Percentiles rank a stretch among this genome's conserved stretches.
Conservation (phyloP, 2,888 invertebrate genomes). For the Opisthograptis luteolata region DNA sequence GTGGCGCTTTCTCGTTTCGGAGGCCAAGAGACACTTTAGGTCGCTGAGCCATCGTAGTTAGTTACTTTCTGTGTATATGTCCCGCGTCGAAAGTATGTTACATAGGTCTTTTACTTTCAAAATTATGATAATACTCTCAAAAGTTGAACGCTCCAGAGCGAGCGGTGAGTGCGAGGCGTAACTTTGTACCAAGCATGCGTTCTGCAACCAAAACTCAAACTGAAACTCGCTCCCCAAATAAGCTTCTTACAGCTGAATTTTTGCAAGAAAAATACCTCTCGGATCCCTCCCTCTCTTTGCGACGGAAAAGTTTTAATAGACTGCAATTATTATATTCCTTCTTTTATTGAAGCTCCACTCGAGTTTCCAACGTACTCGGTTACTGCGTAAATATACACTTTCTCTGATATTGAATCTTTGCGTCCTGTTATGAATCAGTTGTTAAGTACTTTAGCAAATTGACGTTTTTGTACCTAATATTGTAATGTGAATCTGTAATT, state of each 20-base stretch:
- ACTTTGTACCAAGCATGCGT: neutral
- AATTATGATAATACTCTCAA: neutral
- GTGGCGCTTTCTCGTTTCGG: no score
- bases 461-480: no score
- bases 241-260: constrained; percentile 21
- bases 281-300: constrained; percentile 30
- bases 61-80: no score
- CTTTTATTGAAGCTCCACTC: constrained; percentile 36
- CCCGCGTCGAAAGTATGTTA: neutral
- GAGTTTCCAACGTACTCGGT: constrained; percentile 34
- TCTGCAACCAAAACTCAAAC: constrained; percentile 8
- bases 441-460: no score
- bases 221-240: constrained; percentile 9
- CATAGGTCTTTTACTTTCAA: neutral
- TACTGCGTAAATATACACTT: constrained; percentile 32
- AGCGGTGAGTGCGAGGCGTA: neutral
- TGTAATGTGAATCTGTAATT: no score
- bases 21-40: no score
- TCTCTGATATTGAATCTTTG: constrained; percentile 18
- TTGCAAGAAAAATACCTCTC: constrained; percentile 36
- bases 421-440: no score
- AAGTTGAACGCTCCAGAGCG: neutral
- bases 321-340: constrained; percentile 48
- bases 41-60: no score
- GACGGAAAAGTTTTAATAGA: constrained; percentile 53